A percentile compares a stretch with the other conserved stretches of the same genome.
Conservation (phyloP, 1,140 invertebrate species). For the Drosophila yakuba region DNA sequence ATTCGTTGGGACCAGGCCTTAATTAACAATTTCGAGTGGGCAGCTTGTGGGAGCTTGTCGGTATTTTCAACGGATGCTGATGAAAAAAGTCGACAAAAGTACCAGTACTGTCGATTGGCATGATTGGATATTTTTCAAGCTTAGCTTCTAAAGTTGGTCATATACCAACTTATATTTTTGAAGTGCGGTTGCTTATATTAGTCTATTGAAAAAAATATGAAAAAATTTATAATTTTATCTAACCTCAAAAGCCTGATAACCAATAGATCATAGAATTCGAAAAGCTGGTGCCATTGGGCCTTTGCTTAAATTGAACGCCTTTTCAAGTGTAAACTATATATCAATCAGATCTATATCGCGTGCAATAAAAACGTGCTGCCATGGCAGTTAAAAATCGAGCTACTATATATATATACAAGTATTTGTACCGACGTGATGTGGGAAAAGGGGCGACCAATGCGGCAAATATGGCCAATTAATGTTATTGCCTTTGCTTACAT, state of each 20-base stretch:
- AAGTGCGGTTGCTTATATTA: background rate
- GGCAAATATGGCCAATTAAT: conserved; percentile 43
- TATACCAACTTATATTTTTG: background rate
- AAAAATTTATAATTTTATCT: no score
- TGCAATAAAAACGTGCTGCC: conserved; percentile 62
- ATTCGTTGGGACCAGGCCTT: conserved; percentile 41
- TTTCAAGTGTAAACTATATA: background rate
- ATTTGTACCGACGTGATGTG: background rate
- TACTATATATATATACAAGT: background rate
- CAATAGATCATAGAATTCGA: no score
- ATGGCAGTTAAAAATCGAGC: conserved; percentile 10
- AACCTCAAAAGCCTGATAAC: no score
- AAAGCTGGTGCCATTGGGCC: no score
- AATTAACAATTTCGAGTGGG: conserved; percentile 64
- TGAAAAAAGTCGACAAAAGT: conserved; percentile 35
- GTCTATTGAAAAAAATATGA: no score
- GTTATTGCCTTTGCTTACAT: conserved; percentile 61
- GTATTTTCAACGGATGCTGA: conserved; percentile 5
- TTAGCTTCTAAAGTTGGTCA: conserved; percentile 5
- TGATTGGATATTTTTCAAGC: conserved; percentile 28
- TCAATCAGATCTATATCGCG: conserved; percentile 30
- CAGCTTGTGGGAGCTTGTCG: conserved; percentile 14
- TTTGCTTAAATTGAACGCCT: background rate
- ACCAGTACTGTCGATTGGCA: conserved; percentile 21
- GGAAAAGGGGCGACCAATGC: conserved; percentile 10